Evolutionary conservation across 2,888 invertebrate species (phyloP), one percentile per base, ranked within the genome.

Genomic region (Sinhomidia bicolor): DNA sequence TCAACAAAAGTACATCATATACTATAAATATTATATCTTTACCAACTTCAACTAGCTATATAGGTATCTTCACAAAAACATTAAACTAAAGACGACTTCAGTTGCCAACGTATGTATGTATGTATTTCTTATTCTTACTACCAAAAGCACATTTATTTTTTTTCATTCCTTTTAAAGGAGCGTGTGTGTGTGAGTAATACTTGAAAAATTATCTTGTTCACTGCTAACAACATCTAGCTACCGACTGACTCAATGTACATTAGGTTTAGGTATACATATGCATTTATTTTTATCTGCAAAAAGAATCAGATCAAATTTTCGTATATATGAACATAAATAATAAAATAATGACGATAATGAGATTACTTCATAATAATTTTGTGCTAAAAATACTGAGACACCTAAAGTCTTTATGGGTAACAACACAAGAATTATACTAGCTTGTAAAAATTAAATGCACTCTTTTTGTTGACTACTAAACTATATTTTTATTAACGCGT

Each of bases 331-430:
- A 12, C 26, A 62, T n/a, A 47, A 54, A 36, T 29, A 74, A 47
- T 23, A 60, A 10, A 62, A 62, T 80, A 62, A 80, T 80, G 62
- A 80, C 41, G 57, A 60, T 60, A 80, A 62, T 80, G 80, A 80
- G 80, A 80, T 80, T 80, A 80, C 41, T 60, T 80, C 80, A 36
- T 57, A 26, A 29, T 4, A 23, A 7, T 23, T 60, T 26, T 60
- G 10, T 10, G 5, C 60, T 60, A 26, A 23, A 60, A 26, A n/a
- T n/a, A n/a, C n/a, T n/a, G n/a, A 23, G 26, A 26, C 2, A 26
- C 14, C 26, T 26, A 60, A 36, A 5, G 36, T 36, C 36, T 60
- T 3, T 60, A 26, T 26, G 9, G n/a, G n/a, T n/a, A n/a, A n/a
- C n/a, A n/a, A n/a, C n/a, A n/a, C 47, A 47, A n/a, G 20, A 12